Percentiles rank a stretch among this genome's conserved stretches.
Evolutionary conservation across 1,140 invertebrate genomes (phyloP).

Genomic region (Notospermus geniculatus): DNA sequence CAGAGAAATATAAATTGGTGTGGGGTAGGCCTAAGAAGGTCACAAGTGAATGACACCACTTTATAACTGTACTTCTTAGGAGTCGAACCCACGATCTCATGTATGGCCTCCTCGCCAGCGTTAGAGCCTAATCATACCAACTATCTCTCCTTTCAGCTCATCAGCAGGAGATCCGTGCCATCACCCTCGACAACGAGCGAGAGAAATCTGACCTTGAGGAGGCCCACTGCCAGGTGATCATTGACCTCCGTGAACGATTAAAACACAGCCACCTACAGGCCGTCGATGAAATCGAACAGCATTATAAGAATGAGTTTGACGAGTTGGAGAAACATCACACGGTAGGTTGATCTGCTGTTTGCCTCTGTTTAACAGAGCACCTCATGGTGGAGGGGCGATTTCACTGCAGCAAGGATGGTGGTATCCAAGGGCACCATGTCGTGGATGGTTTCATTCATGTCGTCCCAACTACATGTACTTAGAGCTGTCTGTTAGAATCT

Average conservation of each 20-base stretch:
- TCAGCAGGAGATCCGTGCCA: too few species aligned
- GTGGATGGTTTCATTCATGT: not conserved
- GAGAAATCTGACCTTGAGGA: constrained; percentile 25
- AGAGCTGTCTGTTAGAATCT: not conserved
- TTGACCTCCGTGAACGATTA: constrained; percentile 27
- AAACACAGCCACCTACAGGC: constrained; percentile 26
- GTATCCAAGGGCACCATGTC: not conserved
- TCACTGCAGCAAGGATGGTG: not conserved
- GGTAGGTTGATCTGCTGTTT: constrained; percentile 1
- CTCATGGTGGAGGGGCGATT: not conserved
- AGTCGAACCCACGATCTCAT: too few species aligned
- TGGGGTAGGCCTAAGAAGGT: too few species aligned
- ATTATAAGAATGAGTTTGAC: constrained; percentile 26
- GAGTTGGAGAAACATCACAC: constrained; percentile 28
- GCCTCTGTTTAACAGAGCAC: not conserved
- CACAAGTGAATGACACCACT: too few species aligned
- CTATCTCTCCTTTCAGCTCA: too few species aligned
- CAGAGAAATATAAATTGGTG: too few species aligned
- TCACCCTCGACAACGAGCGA: not conserved
- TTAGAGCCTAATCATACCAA: too few species aligned
- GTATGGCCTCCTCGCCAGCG: too few species aligned
- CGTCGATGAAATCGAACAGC: constrained; percentile 27
- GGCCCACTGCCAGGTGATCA: constrained; percentile 34
- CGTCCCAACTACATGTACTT: not conserved
- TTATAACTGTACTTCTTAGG: too few species aligned